Conservation (phyloP, 2,888 invertebrate species). For the Shargacucullia verbasci region DNA sequence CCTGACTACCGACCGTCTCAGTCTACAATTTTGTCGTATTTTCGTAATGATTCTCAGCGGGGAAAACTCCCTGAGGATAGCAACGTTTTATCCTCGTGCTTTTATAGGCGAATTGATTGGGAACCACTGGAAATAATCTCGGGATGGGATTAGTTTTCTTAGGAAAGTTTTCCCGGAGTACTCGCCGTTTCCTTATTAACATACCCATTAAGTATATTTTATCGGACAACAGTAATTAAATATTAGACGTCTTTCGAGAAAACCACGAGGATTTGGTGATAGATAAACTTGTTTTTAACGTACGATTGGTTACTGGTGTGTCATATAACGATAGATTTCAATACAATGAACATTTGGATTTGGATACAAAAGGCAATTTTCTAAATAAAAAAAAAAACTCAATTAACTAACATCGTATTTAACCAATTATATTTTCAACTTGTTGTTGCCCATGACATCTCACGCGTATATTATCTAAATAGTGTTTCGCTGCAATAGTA, state of each 20-base stretch:
- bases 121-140: slow-evolving; percentile 80
- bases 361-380: slow-evolving; percentile 29
- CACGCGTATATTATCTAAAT: no score
- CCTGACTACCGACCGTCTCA: slow-evolving; percentile 72
- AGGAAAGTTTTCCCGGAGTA: slow-evolving; percentile 70
- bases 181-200: slow-evolving; percentile 74
- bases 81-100: slow-evolving; percentile 74
- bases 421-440: no score
- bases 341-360: slow-evolving; percentile 18
- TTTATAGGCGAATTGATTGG: slow-evolving; percentile 85
- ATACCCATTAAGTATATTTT: slow-evolving; percentile 71
- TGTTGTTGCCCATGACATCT: no score
- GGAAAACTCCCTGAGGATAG: slow-evolving; percentile 71
- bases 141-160: slow-evolving; percentile 81
- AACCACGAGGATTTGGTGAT: slow-evolving; percentile 21
- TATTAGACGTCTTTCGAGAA: slow-evolving; percentile 58
- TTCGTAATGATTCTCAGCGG: slow-evolving; percentile 82
- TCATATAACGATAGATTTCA: slow-evolving; percentile 40
- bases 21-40: slow-evolving; percentile 84
- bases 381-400: slow-evolving; percentile 44
- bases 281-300: slow-evolving; percentile 16
- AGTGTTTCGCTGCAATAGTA: no score
- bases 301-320: slow-evolving; percentile 19
- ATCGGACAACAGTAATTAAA: slow-evolving; percentile 71
- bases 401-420: no score